phyloP scores from a whole-genome alignment of 2,888 invertebrate genomes.

The Lypha dubia region DNA sequence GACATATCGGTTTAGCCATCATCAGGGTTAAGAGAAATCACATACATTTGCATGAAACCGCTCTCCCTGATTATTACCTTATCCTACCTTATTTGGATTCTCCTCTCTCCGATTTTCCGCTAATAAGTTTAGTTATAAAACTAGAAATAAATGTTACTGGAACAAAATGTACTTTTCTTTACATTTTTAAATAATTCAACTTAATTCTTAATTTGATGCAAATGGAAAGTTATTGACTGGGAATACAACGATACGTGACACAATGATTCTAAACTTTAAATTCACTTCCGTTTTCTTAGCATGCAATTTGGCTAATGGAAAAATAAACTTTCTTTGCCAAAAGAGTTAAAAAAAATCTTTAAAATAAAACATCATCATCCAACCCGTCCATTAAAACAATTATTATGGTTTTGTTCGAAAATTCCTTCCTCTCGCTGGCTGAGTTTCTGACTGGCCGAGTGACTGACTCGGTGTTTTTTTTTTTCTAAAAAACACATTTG shows the following conservation, averaged over 20 bases:
- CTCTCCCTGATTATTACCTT: no score
- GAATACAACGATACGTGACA: constrained; percentile 14
- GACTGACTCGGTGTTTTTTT: constrained; percentile 21
- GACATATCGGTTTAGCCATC: no score
- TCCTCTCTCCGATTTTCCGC: no score
- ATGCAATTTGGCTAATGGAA: background rate
- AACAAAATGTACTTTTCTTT: background rate
- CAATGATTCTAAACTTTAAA: constrained; percentile 38
- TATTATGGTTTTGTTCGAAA: constrained; percentile 23
- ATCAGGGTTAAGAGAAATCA: no score
- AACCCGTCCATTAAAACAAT: constrained; percentile 47
- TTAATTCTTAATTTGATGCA: background rate
- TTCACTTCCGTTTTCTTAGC: constrained; percentile 46
- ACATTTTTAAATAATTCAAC: background rate
- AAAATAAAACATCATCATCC: constrained; percentile 49
- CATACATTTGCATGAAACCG: no score
- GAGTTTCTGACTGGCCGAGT: background rate
- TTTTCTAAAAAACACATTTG: constrained; percentile 15
- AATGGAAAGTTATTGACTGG: constrained; percentile 24
- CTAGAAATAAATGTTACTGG: no score
- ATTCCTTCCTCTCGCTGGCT: constrained; percentile 4
- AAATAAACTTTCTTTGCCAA: background rate
- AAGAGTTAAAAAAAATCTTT: constrained; percentile 4
- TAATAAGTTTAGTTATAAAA: no score
- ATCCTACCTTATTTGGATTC: no score